Percentiles rank a stretch among this genome's conserved stretches.
Conservation (phyloP, 2,797 vertebrate genomes). For the Lates japonicus region DNA sequence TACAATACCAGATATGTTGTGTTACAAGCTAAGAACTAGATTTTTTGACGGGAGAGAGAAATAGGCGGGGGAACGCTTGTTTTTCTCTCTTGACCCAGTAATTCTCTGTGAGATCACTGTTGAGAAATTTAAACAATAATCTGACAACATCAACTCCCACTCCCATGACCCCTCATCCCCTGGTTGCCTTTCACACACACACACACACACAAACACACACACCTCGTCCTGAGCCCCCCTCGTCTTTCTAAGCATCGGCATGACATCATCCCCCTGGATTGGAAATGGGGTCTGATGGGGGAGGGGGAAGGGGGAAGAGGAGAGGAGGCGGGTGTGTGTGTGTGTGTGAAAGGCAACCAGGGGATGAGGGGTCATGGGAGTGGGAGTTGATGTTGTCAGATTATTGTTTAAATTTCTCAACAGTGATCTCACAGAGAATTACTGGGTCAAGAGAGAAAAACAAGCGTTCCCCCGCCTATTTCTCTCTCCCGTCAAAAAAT, state of each 20-base stretch:
- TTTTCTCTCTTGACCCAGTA: conserved; percentile 45
- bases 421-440: conserved; percentile 69
- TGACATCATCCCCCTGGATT: conserved; percentile 86
- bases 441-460: conserved; percentile 44
- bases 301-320: conserved; percentile 45
- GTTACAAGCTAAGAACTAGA: not conserved
- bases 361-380: conserved; percentile 64
- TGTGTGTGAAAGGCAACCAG: conserved; percentile 36
- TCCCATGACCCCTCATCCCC: conserved; percentile 66
- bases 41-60: not conserved
- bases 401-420: conserved; percentile 74
- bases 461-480: not conserved
- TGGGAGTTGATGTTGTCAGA: conserved; percentile 67
- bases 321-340: conserved; percentile 33
- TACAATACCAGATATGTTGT: not conserved
- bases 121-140: conserved; percentile 74
- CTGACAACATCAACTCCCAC: conserved; percentile 66
- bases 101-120: conserved; percentile 70
- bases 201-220: conserved; percentile 38
- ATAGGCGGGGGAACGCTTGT: not conserved
- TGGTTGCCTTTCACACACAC: conserved; percentile 35
- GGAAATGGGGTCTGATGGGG: conserved; percentile 80
- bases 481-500: not conserved
- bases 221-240: conserved; percentile 54
- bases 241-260: conserved; percentile 77